Evolutionary conservation across 2,888 invertebrate genomes (phyloP), one percentile per base, ranked within the genome.

Genomic region (Congeria kusceri): DNA sequence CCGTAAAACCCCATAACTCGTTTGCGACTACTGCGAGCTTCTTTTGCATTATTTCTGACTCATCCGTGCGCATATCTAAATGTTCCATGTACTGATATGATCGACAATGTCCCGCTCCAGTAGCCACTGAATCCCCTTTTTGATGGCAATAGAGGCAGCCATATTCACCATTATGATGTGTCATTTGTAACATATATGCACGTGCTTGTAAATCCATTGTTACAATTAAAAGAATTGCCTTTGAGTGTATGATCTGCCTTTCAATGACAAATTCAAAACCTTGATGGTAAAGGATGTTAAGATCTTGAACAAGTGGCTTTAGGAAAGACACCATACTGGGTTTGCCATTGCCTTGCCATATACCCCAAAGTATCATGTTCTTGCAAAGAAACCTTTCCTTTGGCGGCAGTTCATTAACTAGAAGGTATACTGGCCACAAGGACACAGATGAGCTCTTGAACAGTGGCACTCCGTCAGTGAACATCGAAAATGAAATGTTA

Each of bases 121-220:
- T 46, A 0, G 49, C 15, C 11, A 63, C 67, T 3, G 28, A 18
- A 15, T 72, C 23, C 0, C 58, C 65, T n/a, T 47, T 27, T 4
- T 72, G 20, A 1, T 28, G 15, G 46, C 69, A 74, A 27, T 69
- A 62, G 1, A 78, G 58, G 53, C 75, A 84, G 3, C 80, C 80
- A 82, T 58, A 64, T 29, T 69, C 63, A 7, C 80, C 84, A 75
- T 77, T 84, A 29, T 78, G 77, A 20, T 77, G 75, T 1, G 82
- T 82, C 75, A 80, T 82, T 13, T 69, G 39, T n/a, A 71, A n/a
- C 1, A 79, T 63, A 63, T 63, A 56, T 29, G 78, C 76, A 29
- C 79, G 53, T 15, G 84, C 84, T 58, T 72, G 81, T n/a, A 84
- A 44, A 64, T 72, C 61, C 53, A 76, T 46, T 59, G 73, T 74